Evolutionary conservation across 1,140 invertebrate genomes (phyloP), one percentile per base, ranked within the genome.

Genomic region (Cecropterus lyciades): DNA sequence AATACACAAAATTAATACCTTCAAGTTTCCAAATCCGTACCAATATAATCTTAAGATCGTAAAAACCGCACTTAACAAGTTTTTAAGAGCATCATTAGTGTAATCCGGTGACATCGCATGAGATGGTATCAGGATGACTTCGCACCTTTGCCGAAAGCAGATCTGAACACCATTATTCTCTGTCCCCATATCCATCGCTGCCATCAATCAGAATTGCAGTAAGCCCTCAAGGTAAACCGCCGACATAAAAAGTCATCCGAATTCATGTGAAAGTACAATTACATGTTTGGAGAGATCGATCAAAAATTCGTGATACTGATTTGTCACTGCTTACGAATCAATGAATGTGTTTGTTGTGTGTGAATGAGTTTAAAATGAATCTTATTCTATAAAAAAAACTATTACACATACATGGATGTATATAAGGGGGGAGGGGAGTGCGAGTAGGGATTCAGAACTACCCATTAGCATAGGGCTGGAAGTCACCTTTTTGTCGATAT

Each of bases 131-230:
- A 73, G 65, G 72, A 80, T 88, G 87, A 87, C 86, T 78, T 77
- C 80, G 85, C 85, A 84, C 72, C 80, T 87, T 83, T 75, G 76
- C 83, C 80, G 79, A 82, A 80, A 89, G 74, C 67, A 84, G 59
- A 79, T 82, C 80, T 73, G 65, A 49, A 69, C 64, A 72, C 60
- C 48, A 52, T 63, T 52, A 63, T 63, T 63, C 46, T 40, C 5
- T n/a, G 57, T 40, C 52, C 49, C 67, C 67, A 51, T 65, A 56
- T 55, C 65, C 67, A 55, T 24, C 53, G 49, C 42, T 51, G 59
- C 70, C 75, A 84, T 84, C 84, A 78, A 86, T 86, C 84, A 86
- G 46, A 53, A 68, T 67, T 55, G 57, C 42, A 46, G 63, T 82
- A 87, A 89, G 78, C 76, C 77, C 78, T 73, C 73, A 80, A 86